Evolutionary conservation across 2,797 vertebrate species (phyloP).

Genomic region (Champsocephalus esox): DNA sequence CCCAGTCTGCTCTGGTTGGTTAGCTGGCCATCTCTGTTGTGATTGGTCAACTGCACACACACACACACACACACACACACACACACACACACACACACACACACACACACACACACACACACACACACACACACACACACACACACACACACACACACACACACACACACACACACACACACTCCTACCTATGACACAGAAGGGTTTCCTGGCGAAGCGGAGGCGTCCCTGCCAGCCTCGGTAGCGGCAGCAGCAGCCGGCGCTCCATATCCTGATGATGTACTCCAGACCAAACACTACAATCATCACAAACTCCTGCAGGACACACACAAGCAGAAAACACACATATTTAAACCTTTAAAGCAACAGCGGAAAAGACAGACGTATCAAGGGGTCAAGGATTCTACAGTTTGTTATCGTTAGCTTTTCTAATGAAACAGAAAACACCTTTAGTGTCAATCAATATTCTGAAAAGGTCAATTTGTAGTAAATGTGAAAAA

Average conservation of each 20-base stretch:
- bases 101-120: too few species aligned
- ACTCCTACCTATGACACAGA: slow-evolving; percentile 95
- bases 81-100: too few species aligned
- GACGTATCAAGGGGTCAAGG: neutral
- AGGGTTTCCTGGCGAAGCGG: slow-evolving; percentile 96
- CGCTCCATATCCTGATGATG: slow-evolving; percentile 98
- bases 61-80: too few species aligned
- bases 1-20: too few species aligned
- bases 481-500: neutral
- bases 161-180: slow-evolving; percentile 4
- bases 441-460: too few species aligned
- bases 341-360: slow-evolving; percentile 4
- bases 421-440: too few species aligned
- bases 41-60: too few species aligned
- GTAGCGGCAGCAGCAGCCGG: slow-evolving; percentile 98
- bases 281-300: slow-evolving; percentile 99
- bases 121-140: too few species aligned
- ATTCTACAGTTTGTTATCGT: too few species aligned
- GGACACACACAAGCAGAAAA: slow-evolving; percentile 18
- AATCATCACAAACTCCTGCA: slow-evolving; percentile 99
- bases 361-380: slow-evolving; percentile 4
- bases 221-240: slow-evolving; percentile 98
- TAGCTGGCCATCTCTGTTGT: too few species aligned
- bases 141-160: neutral
- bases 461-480: neutral